These are phyloP conservation scores for Pediacus dermestoides DNA, from an alignment of 2,888 invertebrate genomes.

Conservation along the genomic window DNA sequence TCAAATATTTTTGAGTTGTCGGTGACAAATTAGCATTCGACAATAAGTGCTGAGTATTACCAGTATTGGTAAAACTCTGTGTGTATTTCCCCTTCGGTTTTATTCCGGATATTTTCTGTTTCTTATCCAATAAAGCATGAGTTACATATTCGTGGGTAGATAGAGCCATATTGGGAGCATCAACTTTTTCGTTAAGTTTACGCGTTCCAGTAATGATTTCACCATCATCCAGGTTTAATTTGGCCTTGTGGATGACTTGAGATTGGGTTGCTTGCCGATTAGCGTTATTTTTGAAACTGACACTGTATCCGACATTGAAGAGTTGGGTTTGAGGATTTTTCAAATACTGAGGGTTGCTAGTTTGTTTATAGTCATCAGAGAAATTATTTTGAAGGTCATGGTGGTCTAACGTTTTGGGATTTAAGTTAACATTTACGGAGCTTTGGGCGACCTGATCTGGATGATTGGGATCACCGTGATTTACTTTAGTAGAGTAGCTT, in stretches of 20 bases:
- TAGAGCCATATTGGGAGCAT: slow-evolving; percentile 11
- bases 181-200: slow-evolving; percentile 21
- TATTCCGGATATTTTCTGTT: slow-evolving; percentile 17
- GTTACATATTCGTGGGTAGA: slow-evolving; percentile 17
- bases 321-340: no score
- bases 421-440: slow-evolving; percentile 4
- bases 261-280: not conserved
- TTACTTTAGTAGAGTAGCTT: slow-evolving; percentile 1
- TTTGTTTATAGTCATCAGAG: not conserved
- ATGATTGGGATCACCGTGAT: not conserved
- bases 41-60: not conserved
- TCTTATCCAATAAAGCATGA: slow-evolving; percentile 12
- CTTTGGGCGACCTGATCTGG: slow-evolving; percentile 7
- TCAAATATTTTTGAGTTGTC: slow-evolving; percentile 8
- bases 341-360: not conserved
- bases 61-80: no score
- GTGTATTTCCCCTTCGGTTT: slow-evolving; percentile 13
- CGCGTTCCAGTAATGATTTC: slow-evolving; percentile 24
- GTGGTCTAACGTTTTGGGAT: slow-evolving; percentile 2
- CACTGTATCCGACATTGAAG: slow-evolving; percentile 25
- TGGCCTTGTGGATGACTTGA: not conserved
- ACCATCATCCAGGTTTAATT: slow-evolving; percentile 13
- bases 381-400: not conserved
- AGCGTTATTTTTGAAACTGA: slow-evolving; percentile 12
- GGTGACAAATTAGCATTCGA: slow-evolving; percentile 5